These are phyloP conservation scores for Callosobruchus maculatus DNA, from an alignment of 2,888 invertebrate species.

Conservation along the genomic window DNA sequence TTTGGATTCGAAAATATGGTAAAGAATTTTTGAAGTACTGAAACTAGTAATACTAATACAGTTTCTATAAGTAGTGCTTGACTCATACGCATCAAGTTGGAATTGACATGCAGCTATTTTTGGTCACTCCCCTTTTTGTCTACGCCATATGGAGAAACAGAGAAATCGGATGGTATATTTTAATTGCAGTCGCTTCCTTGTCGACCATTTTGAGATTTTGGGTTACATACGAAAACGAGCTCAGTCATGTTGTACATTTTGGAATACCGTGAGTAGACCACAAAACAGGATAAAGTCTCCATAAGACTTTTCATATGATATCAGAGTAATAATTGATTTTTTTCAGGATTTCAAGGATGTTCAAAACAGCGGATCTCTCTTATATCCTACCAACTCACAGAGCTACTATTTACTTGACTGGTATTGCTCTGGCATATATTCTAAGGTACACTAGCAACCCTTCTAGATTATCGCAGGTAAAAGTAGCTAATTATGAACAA, in stretches of 20 bases:
- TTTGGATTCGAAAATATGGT: constrained; percentile 71
- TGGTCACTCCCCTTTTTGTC: constrained; percentile 57
- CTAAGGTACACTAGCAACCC: constrained; percentile 37
- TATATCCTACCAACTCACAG: constrained; percentile 63
- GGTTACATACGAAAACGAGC: constrained; percentile 53
- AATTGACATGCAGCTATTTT: constrained; percentile 64
- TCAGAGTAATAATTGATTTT: neutral
- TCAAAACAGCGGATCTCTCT: constrained; percentile 62
- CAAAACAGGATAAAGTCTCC: neutral
- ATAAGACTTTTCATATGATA: too few species aligned
- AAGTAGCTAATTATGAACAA: constrained; percentile 4
- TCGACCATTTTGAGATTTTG: constrained; percentile 59
- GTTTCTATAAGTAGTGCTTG: constrained; percentile 52
- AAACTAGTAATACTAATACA: neutral
- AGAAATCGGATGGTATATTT: constrained; percentile 47
- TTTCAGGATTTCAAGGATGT: constrained; percentile 58
- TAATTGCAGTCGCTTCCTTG: constrained; percentile 48
- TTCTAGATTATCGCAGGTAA: constrained; percentile 22
- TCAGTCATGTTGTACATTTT: constrained; percentile 62
- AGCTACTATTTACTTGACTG: constrained; percentile 62
- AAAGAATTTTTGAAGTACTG: constrained; percentile 15
- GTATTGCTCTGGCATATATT: constrained; percentile 56
- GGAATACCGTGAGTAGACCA: constrained; percentile 58
- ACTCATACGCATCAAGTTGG: constrained; percentile 68
- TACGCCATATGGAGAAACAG: constrained; percentile 56